Percentiles rank a stretch among this genome's conserved stretches.
Conservation (phyloP, 2,888 invertebrate species). For the Polymixis lichenea region DNA sequence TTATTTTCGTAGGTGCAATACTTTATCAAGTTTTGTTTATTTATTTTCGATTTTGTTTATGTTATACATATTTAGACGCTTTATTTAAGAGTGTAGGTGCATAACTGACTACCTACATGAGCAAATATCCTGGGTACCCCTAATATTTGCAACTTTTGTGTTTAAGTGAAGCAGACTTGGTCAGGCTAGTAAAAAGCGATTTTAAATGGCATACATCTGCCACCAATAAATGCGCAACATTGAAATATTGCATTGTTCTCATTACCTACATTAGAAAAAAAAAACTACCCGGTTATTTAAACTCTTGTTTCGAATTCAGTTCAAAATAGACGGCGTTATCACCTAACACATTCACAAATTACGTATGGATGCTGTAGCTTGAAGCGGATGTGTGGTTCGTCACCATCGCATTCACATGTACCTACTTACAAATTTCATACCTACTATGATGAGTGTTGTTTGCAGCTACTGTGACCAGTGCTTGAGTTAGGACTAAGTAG, state of each 20-base stretch:
- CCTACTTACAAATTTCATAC: not conserved
- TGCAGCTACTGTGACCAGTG: constrained; percentile 26
- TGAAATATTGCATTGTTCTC: too few relatives aligned
- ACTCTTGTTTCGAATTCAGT: not conserved
- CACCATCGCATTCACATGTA: constrained; percentile 1
- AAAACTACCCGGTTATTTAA: too few relatives aligned
- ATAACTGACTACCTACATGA: not conserved
- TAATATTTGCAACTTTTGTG: not conserved
- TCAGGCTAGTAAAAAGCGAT: not conserved
- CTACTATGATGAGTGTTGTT: constrained; percentile 4
- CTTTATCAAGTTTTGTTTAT: not conserved
- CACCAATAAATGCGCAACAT: not conserved
- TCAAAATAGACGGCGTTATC: constrained; percentile 27
- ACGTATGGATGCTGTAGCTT: constrained; percentile 13
- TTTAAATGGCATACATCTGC: not conserved
- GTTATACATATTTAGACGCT: not conserved
- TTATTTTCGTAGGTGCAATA: not conserved
- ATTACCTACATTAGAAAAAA: not conserved
- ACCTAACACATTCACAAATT: constrained; percentile 6
- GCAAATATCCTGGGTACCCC: not conserved
- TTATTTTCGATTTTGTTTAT: not conserved
- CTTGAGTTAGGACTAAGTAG: not conserved
- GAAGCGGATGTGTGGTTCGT: constrained; percentile 39
- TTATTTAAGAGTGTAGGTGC: not conserved
- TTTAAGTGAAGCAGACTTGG: not conserved